These are phyloP conservation scores for Sceloporus undulatus DNA, from an alignment of 2,113 vertebrate species.

Conservation along the genomic window DNA sequence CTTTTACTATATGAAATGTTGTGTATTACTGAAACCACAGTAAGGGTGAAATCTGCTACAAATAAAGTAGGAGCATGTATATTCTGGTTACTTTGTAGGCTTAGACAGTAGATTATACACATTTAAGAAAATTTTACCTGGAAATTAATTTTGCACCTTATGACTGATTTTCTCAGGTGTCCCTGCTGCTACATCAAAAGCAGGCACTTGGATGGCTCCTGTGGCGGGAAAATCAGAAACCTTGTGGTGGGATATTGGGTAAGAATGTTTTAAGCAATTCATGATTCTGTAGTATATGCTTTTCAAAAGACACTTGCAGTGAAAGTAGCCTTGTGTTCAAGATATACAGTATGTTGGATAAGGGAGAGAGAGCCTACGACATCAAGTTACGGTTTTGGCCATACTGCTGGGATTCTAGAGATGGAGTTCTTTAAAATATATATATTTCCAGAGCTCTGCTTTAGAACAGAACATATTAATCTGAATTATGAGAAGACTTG, in stretches of 20 bases:
- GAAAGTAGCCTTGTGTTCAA: slow-evolving; percentile 1
- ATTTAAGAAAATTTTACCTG: neutral
- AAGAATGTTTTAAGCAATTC: slow-evolving; percentile 40
- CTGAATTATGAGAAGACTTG: neutral
- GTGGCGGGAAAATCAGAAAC: slow-evolving; percentile 93
- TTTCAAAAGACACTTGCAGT: neutral
- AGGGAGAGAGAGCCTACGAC: neutral
- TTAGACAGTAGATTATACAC: too few species aligned
- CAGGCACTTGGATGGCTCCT: slow-evolving; percentile 91
- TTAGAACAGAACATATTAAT: neutral
- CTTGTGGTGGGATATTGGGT: slow-evolving; percentile 95
- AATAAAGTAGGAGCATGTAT: neutral
- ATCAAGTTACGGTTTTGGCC: neutral
- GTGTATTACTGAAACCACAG: neutral
- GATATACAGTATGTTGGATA: neutral
- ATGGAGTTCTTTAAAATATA: too few species aligned
- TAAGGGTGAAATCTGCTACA: neutral
- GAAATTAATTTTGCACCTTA: neutral
- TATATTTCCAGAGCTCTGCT: too few species aligned
- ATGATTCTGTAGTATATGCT: neutral
- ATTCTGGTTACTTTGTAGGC: neutral
- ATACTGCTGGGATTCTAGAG: too few species aligned
- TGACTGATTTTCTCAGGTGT: slow-evolving; percentile 67
- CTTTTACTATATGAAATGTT: neutral
- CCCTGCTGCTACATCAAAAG: slow-evolving; percentile 90